phyloP scores from a whole-genome alignment of 2,113 vertebrate species.

The Ariopsis seemanni region DNA sequence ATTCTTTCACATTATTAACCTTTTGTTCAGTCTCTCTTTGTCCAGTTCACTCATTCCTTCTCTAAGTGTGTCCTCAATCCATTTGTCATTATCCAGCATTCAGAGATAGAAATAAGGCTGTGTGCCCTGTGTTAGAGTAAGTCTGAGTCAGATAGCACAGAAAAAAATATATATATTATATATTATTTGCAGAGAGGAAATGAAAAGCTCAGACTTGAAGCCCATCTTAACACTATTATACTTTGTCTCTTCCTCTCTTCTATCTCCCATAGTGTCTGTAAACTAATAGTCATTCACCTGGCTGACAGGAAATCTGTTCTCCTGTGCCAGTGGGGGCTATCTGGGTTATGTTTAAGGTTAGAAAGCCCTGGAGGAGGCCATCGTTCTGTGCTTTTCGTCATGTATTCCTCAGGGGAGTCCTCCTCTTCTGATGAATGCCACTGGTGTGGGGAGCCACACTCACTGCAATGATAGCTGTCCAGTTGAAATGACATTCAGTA shows the following conservation, averaged over 20 bases:
- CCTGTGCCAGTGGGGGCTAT: slow-evolving; percentile 59
- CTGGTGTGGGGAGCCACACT: neutral
- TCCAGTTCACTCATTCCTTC: neutral
- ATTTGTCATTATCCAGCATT: neutral
- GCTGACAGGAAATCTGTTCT: slow-evolving; percentile 68
- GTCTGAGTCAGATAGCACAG: neutral
- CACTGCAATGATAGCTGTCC: slow-evolving; percentile 30
- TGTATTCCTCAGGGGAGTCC: slow-evolving; percentile 37
- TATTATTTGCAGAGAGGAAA: neutral
- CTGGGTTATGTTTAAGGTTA: slow-evolving; percentile 70
- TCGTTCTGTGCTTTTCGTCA: slow-evolving; percentile 27
- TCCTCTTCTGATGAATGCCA: slow-evolving; percentile 39
- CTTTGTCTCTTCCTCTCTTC: neutral
- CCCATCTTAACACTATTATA: slow-evolving; percentile 47
- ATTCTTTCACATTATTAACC: neutral
- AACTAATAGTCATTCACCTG: slow-evolving; percentile 57
- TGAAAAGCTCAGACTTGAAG: slow-evolving; percentile 35
- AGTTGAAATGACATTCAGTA: slow-evolving; percentile 23
- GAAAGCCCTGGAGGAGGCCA: slow-evolving; percentile 59
- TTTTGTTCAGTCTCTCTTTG: neutral
- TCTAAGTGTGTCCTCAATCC: neutral
- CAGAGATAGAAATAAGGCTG: slow-evolving; percentile 5
- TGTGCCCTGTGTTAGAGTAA: neutral
- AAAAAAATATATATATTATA: neutral
- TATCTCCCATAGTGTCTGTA: slow-evolving; percentile 25